Conservation (phyloP, 2,888 invertebrate species). For the Campoplex capitator region DNA sequence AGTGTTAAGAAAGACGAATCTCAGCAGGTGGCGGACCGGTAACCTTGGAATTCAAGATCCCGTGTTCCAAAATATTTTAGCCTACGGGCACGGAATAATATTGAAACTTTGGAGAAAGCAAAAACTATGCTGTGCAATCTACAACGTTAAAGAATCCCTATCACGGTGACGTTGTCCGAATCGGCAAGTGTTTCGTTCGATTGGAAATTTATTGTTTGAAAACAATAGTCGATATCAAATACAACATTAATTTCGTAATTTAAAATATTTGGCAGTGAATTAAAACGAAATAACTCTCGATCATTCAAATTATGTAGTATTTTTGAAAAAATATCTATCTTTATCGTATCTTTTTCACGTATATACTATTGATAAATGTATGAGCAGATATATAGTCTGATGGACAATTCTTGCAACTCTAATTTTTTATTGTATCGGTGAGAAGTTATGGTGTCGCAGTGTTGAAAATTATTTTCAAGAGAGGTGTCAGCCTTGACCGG, state of each 20-base stretch:
- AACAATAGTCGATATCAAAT: background rate
- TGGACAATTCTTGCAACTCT: too few relatives aligned
- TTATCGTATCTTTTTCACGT: too few relatives aligned
- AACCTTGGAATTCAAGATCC: conserved; percentile 25
- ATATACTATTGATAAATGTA: too few relatives aligned
- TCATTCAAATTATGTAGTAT: background rate
- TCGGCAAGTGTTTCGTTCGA: background rate
- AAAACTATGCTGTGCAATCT: background rate
- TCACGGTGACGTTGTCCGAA: background rate
- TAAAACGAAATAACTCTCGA: too few relatives aligned
- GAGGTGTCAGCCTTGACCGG: too few relatives aligned
- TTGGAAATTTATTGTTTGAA: background rate
- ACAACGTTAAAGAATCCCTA: background rate
- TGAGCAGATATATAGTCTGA: too few relatives aligned
- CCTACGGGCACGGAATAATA: conserved; percentile 3
- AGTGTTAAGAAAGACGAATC: conserved; percentile 40
- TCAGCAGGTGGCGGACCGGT: conserved; percentile 1
- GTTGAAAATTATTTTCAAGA: too few relatives aligned
- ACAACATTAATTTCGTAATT: too few relatives aligned
- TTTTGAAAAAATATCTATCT: too few relatives aligned
- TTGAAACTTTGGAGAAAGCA: conserved; percentile 20
- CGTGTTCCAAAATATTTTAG: conserved; percentile 28
- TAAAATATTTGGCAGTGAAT: too few relatives aligned
- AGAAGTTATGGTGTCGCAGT: too few relatives aligned
- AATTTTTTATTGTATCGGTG: too few relatives aligned